Conservation (phyloP, 2,888 invertebrate genomes). For the Meiosimyza decipiens region DNA sequence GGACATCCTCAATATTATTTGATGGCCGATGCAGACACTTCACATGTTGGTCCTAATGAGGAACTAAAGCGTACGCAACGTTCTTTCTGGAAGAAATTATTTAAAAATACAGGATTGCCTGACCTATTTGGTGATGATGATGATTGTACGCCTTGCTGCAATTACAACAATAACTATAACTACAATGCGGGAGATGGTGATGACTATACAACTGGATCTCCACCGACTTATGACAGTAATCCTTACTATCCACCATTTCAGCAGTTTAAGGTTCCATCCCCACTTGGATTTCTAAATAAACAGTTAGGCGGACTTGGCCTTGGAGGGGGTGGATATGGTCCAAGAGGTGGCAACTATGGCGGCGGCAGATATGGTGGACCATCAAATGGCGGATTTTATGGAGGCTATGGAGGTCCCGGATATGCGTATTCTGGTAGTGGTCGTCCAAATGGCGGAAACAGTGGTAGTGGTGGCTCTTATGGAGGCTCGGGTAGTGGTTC, state of each 20-base stretch:
- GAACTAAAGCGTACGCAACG: slow-evolving; percentile 41
- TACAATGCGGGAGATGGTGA: slow-evolving; percentile 10
- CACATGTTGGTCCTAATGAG: slow-evolving; percentile 36
- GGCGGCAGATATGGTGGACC: slow-evolving; percentile 35
- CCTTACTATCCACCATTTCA: not conserved
- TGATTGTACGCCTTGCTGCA: slow-evolving; percentile 45
- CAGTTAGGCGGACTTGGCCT: no score
- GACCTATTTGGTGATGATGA: slow-evolving; percentile 24
- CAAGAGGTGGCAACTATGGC: slow-evolving; percentile 46
- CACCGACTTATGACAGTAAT: slow-evolving; percentile 10
- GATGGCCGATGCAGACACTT: slow-evolving; percentile 33
- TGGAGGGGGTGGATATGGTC: slow-evolving; percentile 46
- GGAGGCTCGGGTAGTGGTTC: not conserved
- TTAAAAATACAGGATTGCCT: slow-evolving; percentile 29
- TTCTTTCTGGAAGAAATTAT: slow-evolving; percentile 42
- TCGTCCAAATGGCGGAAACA: not conserved
- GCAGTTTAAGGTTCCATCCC: not conserved
- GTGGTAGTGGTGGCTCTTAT: not conserved
- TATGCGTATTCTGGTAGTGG: slow-evolving; percentile 4
- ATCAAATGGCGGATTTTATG: slow-evolving; percentile 39
- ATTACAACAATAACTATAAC: slow-evolving; percentile 44
- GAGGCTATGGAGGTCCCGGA: slow-evolving; percentile 29
- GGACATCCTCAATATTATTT: slow-evolving; percentile 39
- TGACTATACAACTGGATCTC: slow-evolving; percentile 32
- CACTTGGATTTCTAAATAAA: not conserved